Conservation (phyloP, 1,140 invertebrate genomes). For the Mamestra configurata region DNA sequence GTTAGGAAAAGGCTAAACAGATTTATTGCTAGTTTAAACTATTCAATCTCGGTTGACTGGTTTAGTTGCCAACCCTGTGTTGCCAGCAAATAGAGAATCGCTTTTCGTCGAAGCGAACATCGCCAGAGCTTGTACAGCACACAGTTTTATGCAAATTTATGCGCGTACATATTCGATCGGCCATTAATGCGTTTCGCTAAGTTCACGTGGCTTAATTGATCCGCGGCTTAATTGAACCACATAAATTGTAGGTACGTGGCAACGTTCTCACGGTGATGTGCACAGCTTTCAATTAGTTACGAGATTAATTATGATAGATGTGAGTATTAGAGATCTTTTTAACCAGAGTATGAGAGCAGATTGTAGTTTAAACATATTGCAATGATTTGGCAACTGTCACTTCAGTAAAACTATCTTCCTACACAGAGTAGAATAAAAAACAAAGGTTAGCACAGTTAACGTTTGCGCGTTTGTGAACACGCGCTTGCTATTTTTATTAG, state of each 20-base stretch:
- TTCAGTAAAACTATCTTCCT: too few species aligned
- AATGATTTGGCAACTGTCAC: too few species aligned
- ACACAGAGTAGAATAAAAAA: not conserved
- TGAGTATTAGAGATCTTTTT: too few species aligned
- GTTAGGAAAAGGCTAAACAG: too few species aligned
- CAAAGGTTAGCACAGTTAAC: not conserved
- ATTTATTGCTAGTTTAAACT: not conserved
- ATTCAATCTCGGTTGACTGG: not conserved
- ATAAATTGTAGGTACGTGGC: not conserved
- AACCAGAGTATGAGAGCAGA: too few species aligned
- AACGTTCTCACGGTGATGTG: constrained; percentile 12
- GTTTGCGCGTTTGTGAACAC: too few species aligned
- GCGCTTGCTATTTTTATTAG: constrained; percentile 22
- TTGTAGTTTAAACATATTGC: too few species aligned
- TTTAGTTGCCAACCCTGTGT: constrained; percentile 7
- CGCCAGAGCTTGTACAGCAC: constrained; percentile 51
- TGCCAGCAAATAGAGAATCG: constrained; percentile 59
- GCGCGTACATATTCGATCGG: constrained; percentile 43
- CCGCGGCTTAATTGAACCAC: constrained; percentile 1
- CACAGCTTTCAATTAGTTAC: constrained; percentile 17
- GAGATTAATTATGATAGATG: not conserved
- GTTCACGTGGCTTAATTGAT: constrained; percentile 39
- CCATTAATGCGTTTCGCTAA: constrained; percentile 28
- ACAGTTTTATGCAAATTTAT: constrained; percentile 70
- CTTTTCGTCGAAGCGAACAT: constrained; percentile 69